Evolutionary conservation across 2,888 invertebrate species (phyloP).

Genomic region (Synergus gifuensis): DNA sequence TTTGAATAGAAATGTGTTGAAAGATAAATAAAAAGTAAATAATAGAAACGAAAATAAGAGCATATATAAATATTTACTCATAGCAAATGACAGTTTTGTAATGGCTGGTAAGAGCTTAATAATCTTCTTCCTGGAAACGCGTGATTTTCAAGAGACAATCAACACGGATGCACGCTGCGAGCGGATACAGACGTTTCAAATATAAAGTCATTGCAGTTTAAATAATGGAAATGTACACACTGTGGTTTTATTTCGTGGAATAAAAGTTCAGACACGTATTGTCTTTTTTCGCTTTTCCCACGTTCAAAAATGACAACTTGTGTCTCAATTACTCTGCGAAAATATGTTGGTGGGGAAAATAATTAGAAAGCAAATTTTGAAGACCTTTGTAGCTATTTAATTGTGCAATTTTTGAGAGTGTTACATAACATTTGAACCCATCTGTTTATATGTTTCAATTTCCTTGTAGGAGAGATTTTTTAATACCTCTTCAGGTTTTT

Average conservation of each 20-base stretch:
- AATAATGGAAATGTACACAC: background rate
- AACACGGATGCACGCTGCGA: conserved; percentile 15
- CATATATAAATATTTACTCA: background rate
- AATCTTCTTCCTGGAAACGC: conserved; percentile 38
- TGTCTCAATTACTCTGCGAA: conserved; percentile 11
- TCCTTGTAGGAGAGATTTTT: background rate
- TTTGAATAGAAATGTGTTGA: background rate
- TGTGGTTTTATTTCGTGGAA: conserved; percentile 20
- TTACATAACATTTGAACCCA: too few relatives aligned
- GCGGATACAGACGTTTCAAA: background rate
- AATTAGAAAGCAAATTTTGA: background rate
- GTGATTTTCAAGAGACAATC: conserved; percentile 27
- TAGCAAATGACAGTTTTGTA: conserved; percentile 5
- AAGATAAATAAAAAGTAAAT: background rate
- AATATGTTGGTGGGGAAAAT: background rate
- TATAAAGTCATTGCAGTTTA: background rate
- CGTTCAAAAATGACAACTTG: conserved; percentile 5
- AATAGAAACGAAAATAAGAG: background rate
- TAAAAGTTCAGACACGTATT: conserved; percentile 14
- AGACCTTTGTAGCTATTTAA: background rate
- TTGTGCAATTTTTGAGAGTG: too few relatives aligned
- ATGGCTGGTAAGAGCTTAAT: conserved; percentile 23
- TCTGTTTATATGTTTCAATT: background rate
- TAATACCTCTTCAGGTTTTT: background rate
- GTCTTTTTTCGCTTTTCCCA: conserved; percentile 24